Conservation (phyloP, 2,797 vertebrate species). For the Microchirus variegatus region DNA sequence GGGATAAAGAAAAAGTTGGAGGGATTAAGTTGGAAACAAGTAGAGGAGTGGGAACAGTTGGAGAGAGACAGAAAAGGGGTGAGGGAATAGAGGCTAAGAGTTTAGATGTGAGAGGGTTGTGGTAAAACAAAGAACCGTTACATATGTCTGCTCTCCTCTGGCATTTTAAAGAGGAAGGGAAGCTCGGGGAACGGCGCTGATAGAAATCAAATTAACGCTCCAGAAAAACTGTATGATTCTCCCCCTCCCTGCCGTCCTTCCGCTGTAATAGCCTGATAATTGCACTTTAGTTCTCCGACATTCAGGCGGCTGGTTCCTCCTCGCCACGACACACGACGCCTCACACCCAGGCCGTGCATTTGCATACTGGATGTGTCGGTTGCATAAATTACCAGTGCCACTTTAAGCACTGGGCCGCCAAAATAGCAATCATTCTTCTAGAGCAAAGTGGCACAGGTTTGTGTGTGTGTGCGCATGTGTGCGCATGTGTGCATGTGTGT, state of each 20-base stretch:
- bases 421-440: conserved; percentile 85
- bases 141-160: conserved; percentile 59
- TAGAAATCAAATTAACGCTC: conserved; percentile 86
- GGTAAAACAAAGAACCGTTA: conserved; percentile 68
- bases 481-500: conserved; percentile 33
- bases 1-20: conserved; percentile 31
- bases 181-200: conserved; percentile 64
- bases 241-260: conserved; percentile 76
- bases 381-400: conserved; percentile 87
- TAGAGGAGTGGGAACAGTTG: conserved; percentile 25
- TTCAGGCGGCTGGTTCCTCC: conserved; percentile 79
- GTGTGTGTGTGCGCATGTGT: conserved; percentile 34
- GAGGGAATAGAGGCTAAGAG: conserved; percentile 23
- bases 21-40: conserved; percentile 30
- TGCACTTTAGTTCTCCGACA: conserved; percentile 85
- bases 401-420: conserved; percentile 80
- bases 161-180: conserved; percentile 60
- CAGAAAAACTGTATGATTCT: conserved; percentile 81
- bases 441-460: conserved; percentile 73
- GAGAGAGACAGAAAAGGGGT: conserved; percentile 1
- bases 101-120: conserved; percentile 49
- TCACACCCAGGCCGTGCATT: conserved; percentile 81
- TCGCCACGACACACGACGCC: conserved; percentile 70
- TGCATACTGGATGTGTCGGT: conserved; percentile 87
- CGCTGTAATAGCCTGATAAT: conserved; percentile 87